Evolutionary conservation across 2,888 invertebrate genomes (phyloP).

Genomic region (Nesidiocoris tenuis): DNA sequence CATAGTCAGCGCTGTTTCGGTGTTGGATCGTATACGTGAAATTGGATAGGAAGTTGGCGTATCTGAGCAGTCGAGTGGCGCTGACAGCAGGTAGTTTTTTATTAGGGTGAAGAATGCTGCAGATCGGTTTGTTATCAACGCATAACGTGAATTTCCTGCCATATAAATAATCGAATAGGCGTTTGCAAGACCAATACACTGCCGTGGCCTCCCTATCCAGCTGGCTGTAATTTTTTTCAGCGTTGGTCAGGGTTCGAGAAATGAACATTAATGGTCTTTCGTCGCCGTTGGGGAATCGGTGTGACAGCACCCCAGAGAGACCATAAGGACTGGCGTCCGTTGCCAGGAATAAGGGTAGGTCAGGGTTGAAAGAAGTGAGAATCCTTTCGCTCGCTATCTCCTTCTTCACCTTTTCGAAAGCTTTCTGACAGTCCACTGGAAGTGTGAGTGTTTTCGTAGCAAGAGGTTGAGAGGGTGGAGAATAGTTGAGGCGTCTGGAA

Average conservation of each 20-base stretch:
- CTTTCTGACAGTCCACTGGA: neutral
- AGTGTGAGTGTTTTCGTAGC: neutral
- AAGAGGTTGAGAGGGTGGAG: neutral
- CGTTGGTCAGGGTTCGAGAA: neutral
- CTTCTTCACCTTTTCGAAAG: neutral
- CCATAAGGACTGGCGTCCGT: neutral
- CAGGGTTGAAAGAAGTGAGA: neutral
- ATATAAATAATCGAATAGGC: neutral
- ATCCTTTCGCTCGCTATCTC: neutral
- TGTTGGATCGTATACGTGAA: neutral
- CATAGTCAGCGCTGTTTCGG: constrained; percentile 18
- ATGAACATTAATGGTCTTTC: neutral
- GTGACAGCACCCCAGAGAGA: neutral
- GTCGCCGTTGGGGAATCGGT: neutral
- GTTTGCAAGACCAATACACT: neutral
- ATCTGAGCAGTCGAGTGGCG: neutral
- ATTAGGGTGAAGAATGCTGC: neutral
- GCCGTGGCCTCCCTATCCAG: neutral
- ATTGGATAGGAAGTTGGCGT: neutral
- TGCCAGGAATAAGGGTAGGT: neutral
- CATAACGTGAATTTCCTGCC: neutral
- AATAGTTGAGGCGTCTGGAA: neutral
- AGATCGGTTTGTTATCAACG: neutral
- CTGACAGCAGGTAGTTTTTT: neutral
- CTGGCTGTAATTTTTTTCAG: neutral